phyloP scores from a whole-genome alignment of 1,140 invertebrate species.

The Propsilocerus akamusi region DNA sequence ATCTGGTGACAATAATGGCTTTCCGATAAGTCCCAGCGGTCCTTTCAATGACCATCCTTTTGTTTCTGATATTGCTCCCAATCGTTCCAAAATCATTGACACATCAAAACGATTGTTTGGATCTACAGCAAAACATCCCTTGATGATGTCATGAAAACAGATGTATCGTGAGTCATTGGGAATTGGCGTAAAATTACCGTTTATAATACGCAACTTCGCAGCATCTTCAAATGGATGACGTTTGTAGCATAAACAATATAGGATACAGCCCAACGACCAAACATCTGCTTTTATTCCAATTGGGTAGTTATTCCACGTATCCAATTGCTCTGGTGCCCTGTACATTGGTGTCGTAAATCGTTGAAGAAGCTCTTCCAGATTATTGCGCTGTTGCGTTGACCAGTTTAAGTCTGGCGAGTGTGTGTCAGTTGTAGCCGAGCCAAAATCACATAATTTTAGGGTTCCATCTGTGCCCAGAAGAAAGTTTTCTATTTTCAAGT shows the following conservation, averaged over 20 bases:
- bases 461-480: conserved; percentile 59
- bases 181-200: conserved; percentile 84
- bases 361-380: conserved; percentile 81
- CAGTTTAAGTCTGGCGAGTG: conserved; percentile 73
- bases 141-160: conserved; percentile 83
- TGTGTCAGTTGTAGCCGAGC: conserved; percentile 76
- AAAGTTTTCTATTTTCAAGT: conserved; percentile 38
- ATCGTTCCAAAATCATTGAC: conserved; percentile 56
- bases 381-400: conserved; percentile 77
- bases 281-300: conserved; percentile 80
- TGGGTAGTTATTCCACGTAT: conserved; percentile 91
- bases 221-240: conserved; percentile 95
- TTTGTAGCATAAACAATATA: conserved; percentile 83
- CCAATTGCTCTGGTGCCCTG: conserved; percentile 88
- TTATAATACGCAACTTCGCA: conserved; percentile 89
- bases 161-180: conserved; percentile 56
- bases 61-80: conserved; percentile 74
- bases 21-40: conserved; percentile 44
- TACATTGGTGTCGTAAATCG: conserved; percentile 75
- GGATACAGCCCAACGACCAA: conserved; percentile 93
- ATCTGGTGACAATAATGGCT: conserved; percentile 31
- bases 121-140: conserved; percentile 65
- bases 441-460: conserved; percentile 98
- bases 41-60: conserved; percentile 59
- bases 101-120: conserved; percentile 60